Evolutionary conservation across 2,113 vertebrate genomes (phyloP).

Genomic region (Podarcis raffonei): DNA sequence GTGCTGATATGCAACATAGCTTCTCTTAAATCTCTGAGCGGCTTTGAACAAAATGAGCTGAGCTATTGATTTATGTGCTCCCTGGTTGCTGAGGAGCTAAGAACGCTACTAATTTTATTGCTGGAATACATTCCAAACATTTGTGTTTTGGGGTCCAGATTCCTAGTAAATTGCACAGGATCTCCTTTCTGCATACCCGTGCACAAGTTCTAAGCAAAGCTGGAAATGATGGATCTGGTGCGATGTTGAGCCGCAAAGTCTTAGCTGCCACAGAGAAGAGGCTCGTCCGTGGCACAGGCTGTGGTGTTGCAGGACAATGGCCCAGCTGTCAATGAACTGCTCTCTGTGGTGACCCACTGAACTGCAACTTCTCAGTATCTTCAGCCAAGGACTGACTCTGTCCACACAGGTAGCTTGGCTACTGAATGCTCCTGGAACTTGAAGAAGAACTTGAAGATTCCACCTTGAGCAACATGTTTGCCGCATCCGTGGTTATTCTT

Average conservation of each 20-base stretch:
- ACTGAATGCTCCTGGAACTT: too few relatives aligned
- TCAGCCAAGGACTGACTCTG: not conserved
- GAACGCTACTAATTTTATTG: constrained; percentile 53
- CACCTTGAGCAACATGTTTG: too few relatives aligned
- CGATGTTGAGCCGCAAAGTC: not conserved
- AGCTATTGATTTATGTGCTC: constrained; percentile 46
- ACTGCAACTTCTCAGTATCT: not conserved
- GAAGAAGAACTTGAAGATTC: too few relatives aligned
- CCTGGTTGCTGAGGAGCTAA: constrained; percentile 17
- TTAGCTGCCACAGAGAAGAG: not conserved
- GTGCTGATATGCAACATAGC: constrained; percentile 29
- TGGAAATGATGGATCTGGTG: not conserved
- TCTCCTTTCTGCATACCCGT: constrained; percentile 13
- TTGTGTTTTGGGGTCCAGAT: constrained; percentile 42
- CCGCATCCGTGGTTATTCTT: too few relatives aligned
- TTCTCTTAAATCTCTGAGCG: constrained; percentile 53
- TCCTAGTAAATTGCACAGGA: constrained; percentile 44
- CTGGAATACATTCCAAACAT: constrained; percentile 52
- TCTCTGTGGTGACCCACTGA: not conserved
- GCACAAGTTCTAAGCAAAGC: not conserved
- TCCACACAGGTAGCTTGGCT: not conserved
- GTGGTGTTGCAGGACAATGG: not conserved
- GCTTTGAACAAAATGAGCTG: constrained; percentile 62
- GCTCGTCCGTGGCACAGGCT: not conserved
- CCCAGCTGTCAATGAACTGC: not conserved